These are phyloP conservation scores for Megalurothrips usitatus DNA, from an alignment of 2,888 invertebrate genomes.

Conservation along the genomic window DNA sequence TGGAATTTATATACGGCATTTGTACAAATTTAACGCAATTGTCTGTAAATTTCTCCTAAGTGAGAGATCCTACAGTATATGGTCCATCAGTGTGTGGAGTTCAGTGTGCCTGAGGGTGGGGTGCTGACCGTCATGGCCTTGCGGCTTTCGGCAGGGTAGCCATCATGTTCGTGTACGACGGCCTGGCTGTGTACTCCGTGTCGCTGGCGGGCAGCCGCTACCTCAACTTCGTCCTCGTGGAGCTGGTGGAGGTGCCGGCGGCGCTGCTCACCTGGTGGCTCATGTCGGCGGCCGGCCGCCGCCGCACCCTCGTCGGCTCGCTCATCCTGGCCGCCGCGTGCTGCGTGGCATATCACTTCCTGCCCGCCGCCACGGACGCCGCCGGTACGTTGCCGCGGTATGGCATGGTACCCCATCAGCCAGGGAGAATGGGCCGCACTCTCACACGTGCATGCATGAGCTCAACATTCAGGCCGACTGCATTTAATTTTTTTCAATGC, in stretches of 20 bases:
- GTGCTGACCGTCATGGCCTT: no score
- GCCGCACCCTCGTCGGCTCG: constrained; percentile 25
- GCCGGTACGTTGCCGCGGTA: not conserved
- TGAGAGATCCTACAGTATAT: no score
- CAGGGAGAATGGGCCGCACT: not conserved
- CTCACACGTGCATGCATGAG: not conserved
- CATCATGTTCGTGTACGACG: constrained; percentile 33
- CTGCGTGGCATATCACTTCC: constrained; percentile 32
- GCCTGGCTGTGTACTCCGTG: constrained; percentile 40
- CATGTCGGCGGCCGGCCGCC: constrained; percentile 37
- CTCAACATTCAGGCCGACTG: not conserved
- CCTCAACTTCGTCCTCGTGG: constrained; percentile 38
- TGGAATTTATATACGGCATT: no score
- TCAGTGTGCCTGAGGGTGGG: no score
- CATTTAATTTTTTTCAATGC: not conserved
- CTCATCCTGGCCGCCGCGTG: constrained; percentile 29
- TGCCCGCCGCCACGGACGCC: constrained; percentile 27
- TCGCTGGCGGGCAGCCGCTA: constrained; percentile 39
- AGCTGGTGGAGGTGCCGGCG: constrained; percentile 40
- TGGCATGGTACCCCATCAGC: not conserved
- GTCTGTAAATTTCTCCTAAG: no score
- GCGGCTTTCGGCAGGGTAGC: not conserved
- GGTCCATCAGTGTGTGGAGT: no score
- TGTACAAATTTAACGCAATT: no score
- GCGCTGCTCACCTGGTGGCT: constrained; percentile 36